A percentile compares a stretch with the other conserved stretches of the same genome.
These are phyloP conservation scores for Trichogramma evanescens DNA, from an alignment of 2,888 invertebrate species.

Conservation along the genomic window DNA sequence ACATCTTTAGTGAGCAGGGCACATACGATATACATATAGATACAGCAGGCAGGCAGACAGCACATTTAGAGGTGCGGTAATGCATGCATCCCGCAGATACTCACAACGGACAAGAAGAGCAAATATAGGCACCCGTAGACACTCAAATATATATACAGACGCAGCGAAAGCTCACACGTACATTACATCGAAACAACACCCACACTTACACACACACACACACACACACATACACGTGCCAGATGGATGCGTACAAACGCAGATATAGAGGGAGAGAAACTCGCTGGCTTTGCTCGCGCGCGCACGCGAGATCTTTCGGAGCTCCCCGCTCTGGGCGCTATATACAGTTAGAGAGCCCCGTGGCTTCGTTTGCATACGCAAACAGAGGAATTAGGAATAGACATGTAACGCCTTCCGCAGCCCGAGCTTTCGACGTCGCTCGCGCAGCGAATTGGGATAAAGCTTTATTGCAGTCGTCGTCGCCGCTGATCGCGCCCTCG, in stretches of 20 bases:
- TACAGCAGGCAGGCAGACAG: too few species aligned
- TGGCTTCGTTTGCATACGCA: conserved; percentile 39
- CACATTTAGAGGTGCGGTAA: too few species aligned
- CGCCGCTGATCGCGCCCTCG: too few species aligned
- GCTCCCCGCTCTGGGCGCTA: background rate
- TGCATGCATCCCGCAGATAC: too few species aligned
- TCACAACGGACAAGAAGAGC: too few species aligned
- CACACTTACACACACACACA: background rate
- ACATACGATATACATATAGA: too few species aligned
- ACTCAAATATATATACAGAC: too few species aligned
- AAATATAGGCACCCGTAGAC: too few species aligned
- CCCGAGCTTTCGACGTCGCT: background rate
- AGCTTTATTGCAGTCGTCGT: too few species aligned
- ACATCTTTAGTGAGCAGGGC: too few species aligned
- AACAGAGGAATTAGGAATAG: conserved; percentile 37
- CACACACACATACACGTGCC: background rate
- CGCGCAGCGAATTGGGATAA: background rate
- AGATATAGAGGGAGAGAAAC: background rate
- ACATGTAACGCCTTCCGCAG: conserved; percentile 23
- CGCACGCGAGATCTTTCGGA: conserved; percentile 7
- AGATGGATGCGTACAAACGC: background rate
- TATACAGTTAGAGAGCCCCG: background rate
- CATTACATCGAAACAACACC: too few species aligned
- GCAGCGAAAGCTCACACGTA: too few species aligned
- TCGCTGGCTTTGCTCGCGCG: background rate